phyloP scores from a whole-genome alignment of 2,113 vertebrate genomes.

The Tor tambroides region DNA sequence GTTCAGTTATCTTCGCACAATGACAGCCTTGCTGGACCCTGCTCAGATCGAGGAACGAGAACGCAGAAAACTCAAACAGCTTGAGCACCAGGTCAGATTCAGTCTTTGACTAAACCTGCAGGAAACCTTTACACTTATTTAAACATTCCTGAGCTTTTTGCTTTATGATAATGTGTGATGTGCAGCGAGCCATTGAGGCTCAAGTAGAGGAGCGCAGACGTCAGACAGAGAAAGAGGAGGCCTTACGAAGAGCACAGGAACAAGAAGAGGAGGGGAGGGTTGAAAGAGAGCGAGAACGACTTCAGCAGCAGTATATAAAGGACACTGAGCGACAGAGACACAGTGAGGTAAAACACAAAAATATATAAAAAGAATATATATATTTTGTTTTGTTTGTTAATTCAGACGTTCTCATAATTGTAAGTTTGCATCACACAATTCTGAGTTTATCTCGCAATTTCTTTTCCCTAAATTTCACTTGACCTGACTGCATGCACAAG shows the following conservation, averaged over 20 bases:
- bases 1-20: conserved; percentile 87
- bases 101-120: not conserved
- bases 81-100: conserved; percentile 87
- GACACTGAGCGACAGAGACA: conserved; percentile 71
- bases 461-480: too few relatives aligned
- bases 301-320: conserved; percentile 81
- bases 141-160: not conserved
- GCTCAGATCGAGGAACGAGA: conserved; percentile 89
- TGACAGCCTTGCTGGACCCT: conserved; percentile 94
- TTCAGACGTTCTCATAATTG: too few relatives aligned
- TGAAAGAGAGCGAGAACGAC: conserved; percentile 76
- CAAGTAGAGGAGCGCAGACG: conserved; percentile 87
- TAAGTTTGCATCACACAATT: too few relatives aligned
- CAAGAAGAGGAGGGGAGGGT: conserved; percentile 83
- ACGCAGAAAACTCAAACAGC: conserved; percentile 83
- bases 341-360: conserved; percentile 61
- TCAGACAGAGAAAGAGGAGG: conserved; percentile 80
- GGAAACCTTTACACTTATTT: not conserved
- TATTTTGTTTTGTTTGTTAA: too few relatives aligned
- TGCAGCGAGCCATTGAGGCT: conserved; percentile 86
- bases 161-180: not conserved
- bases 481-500: too few relatives aligned
- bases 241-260: conserved; percentile 79
- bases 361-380: too few relatives aligned
- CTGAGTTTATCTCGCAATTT: too few relatives aligned